Evolutionary conservation across 2,797 vertebrate genomes (phyloP), one percentile per base, ranked within the genome.

Genomic region (Mormyrops attenuatus): DNA sequence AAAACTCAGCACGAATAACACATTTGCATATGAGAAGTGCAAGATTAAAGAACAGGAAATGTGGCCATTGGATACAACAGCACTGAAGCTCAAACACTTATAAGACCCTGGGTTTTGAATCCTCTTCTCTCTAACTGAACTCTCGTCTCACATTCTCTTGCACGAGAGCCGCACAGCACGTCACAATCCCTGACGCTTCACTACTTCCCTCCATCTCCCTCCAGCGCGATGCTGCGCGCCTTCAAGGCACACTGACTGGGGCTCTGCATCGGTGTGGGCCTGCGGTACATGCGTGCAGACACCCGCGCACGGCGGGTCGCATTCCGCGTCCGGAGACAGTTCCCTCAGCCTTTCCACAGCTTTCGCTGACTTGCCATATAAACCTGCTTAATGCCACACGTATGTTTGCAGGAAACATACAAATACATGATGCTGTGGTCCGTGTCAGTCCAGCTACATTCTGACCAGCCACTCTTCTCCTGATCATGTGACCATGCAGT

Each of bases 91-190:
- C 92, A 92, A 89, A 88, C 1, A 47, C 57, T 69, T 73, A 82
- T 47, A 47, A 82, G 77, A 47, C 77, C 77, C 77, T 82, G 77
- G 77, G 77, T 47, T 82, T 82, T 47, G 17, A 82, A n/a, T 3
- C 17, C 77, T 8, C 20, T 47, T 22, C 77, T 89, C 6, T 88
- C 4, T 3, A 47, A 17, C 20, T 52, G 3, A 87, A 60, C 88
- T 50, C 44, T 26, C 11, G 26, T 22, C 30, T 22, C 50, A 93
- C 94, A 95, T 50, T 11, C 8, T 85, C 47, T 50, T 13, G 9
- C 47, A 85, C 8, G 94, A 95, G 95, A 94, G 93, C 93, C 89
- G 91, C 93, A 91, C 92, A 94, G 92, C 92, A 90, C 92, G 94
- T 94, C 92, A 95, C 93, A 92, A 93, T 92, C 92, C 92, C 91